Evolutionary conservation across 2,888 invertebrate species (phyloP), one percentile per base, ranked within the genome.

Genomic region (Unio pictorum): DNA sequence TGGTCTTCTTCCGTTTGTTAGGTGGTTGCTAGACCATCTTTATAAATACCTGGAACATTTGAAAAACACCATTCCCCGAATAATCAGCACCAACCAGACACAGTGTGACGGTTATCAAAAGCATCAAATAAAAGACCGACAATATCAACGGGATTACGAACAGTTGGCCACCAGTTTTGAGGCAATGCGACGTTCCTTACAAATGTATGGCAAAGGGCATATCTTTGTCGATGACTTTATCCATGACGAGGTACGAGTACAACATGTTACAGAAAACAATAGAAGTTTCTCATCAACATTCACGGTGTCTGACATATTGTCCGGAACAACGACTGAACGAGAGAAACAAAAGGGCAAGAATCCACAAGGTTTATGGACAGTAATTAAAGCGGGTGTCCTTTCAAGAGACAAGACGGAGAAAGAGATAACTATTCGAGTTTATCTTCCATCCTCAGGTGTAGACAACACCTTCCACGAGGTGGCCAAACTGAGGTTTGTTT

Each of bases 391-490:
- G 23, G 82, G 79, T 1, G 60, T 73, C 28, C 70, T 81, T 15
- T 60, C 66, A 17, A 63, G 71, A 54, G 76, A 75, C 8, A 56
- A 15, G 23, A 30, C 60, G 5, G 74, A 79, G 30, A 63, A 60
- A n/a, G 66, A 69, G 0, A 72, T 85, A 3, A 76, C 80, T 11
- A 79, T 82, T 18, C 74, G 76, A 56, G 72, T 80, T 23, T 84
- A 84, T 67, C 73, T 80, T 54, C 73, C 70, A 26, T 72, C 73
- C 15, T 75, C 83, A 30, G 72, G 78, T 1, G 73, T 83, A 6
- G 71, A 72, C 23, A 72, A 76, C 20, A 76, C 83, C 11, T 80
- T 79, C 56, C 72, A 76, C 60, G 86, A 86, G 66, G 82, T 82
- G 5, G 81, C 83, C 8, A 81, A 81, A 68, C 74, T 86, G 15